These are phyloP conservation scores for Gasteruption jaculator DNA, from an alignment of 2,888 invertebrate genomes.

Conservation along the genomic window DNA sequence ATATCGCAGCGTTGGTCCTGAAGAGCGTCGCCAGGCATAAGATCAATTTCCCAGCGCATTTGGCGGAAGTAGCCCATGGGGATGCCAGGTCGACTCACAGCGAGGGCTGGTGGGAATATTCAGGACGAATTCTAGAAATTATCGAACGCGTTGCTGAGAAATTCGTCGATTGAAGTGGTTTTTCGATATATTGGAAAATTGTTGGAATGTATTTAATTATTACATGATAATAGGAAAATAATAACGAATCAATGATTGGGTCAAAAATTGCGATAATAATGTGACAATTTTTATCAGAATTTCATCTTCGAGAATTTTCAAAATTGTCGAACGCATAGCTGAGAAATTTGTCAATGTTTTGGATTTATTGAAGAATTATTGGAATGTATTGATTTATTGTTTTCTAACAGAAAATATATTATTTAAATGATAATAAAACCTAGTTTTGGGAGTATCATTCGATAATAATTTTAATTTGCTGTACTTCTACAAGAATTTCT, in stretches of 20 bases:
- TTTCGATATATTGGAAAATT: not conserved
- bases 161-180: constrained; percentile 8
- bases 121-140: constrained; percentile 31
- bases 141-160: constrained; percentile 28
- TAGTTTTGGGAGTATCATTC: no score
- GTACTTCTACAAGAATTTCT: no score
- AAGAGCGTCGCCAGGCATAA: constrained; percentile 72
- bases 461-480: no score
- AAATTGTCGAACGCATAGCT: no score
- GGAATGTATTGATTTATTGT: no score
- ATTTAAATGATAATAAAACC: no score
- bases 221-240: not conserved
- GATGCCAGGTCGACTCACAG: constrained; percentile 23
- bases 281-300: not conserved
- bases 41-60: constrained; percentile 53
- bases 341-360: no score
- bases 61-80: constrained; percentile 32
- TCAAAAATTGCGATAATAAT: no score
- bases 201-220: not conserved
- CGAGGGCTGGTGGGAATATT: constrained; percentile 33
- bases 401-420: no score
- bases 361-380: no score
- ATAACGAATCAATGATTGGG: no score
- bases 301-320: no score
- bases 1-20: constrained; percentile 67